Evolutionary conservation across 2,113 vertebrate genomes (phyloP), one percentile per base, ranked within the genome.

Genomic region (Callaeas wilsoni): DNA sequence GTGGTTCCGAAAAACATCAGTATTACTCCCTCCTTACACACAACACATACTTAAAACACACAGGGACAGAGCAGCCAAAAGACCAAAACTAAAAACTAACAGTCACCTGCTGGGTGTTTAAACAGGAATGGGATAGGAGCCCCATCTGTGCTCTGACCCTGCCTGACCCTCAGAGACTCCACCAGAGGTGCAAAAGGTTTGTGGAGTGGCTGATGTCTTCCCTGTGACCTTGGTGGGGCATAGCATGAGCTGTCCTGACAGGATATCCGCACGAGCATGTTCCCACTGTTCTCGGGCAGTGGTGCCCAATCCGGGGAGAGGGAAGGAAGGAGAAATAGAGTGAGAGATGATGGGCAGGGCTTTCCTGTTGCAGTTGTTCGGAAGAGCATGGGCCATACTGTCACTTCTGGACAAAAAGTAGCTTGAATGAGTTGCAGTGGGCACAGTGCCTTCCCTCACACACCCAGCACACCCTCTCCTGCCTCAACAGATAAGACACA

Each of bases 91-190:
- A 33, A 83, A 93, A 91, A 59, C 41, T 39, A 41, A 12, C 42
- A 86, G 47, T 71, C 39, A 93, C 59, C n/a, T 0, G 0, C 50
- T 77, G 46, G 26, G 25, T 76, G 53, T 85, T 76, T 79, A 49
- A 83, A 59, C 56, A 67, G 53, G 22, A 65, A 32, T 71, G n/a
- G 23, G 47, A 88, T 30, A 35, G 42, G 35, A 89, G 35, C 63
- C n/a, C 52, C 77, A 47, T 82, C 91, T 94, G 89, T 95, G 67
- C 33, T 76, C 70, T 93, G 90, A 94, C 84, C 82, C 60, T 18
- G 39, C 46, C 63, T 77, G 94, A 93, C 83, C 75, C 84, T 65
- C 77, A 56, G 47, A 47, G 44, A 49, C 39, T 86, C 44, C 56
- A 78, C 22, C 76, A 57, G 27, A 23, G 29, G 4, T 76, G 39